Base-by-base conservation (phyloP, 2,797 vertebrate species). In the Eurystomus glaucurus region DNA sequence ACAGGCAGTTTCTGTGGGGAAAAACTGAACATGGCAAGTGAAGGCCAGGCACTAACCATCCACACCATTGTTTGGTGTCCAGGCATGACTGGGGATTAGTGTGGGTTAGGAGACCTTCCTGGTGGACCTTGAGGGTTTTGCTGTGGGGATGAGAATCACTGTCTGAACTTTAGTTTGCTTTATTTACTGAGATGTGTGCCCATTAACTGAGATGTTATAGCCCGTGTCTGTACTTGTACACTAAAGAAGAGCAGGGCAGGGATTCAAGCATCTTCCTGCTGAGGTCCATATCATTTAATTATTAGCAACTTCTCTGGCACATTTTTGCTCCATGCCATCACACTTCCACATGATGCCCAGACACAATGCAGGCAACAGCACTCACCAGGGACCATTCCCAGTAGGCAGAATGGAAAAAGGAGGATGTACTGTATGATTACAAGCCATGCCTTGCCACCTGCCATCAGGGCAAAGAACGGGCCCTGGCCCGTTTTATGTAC, bases 381-480 rank as follows among this genome's bases (percentile, higher is more conserved):
- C 8, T 22, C 48, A 19, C 58, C 71, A 88, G 46, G 46, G 74
- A 13, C 43, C 2, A 3, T 62, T 91, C 54, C 54, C 51, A 57
- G 50, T 20, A 75, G 43, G 33, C 54, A 94, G 76, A 21, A 85
- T 58, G 60, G 54, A 22, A 76, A 87, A 90, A 85, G 4, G 33
- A 82, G n/a, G 23, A 48, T 28, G 6, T 9, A 66, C 45, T 12
- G 1, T 29, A 50, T 0, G 6, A 52, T 43, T 57, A 52, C 33
- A 52, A 74, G 31, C 61, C 54, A 16, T 77, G 35, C 68, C 64
- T 85, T 86, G 41, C 48, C 60, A 43, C 51, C 84, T 60, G 75
- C 82, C 75, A 85, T 41, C 19, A 17, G 9, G 31, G 39, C 39
- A 70, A 80, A 83, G 58, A 83, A 88, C 2, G 29, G 55, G 19